Conservation (phyloP, 2,797 vertebrate genomes). For the Chelonia mydas region DNA sequence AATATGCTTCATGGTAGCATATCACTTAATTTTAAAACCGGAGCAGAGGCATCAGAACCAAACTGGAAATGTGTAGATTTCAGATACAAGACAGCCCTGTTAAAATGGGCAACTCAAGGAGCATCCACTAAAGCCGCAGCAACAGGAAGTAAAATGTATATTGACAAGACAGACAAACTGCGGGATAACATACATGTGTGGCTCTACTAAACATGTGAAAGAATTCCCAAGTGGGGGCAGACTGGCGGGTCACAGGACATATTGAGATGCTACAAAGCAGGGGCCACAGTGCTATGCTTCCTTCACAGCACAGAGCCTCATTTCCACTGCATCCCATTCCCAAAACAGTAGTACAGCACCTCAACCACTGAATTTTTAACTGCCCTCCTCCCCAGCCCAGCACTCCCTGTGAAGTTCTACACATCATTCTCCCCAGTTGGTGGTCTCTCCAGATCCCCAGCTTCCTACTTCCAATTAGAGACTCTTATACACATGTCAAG, state of each 20-base stretch:
- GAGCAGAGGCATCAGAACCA: neutral
- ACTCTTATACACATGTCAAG: neutral
- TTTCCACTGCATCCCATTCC: neutral
- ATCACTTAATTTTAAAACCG: neutral
- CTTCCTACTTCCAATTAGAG: neutral
- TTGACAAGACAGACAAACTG: neutral
- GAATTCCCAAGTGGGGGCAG: neutral
- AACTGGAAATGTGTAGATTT: neutral
- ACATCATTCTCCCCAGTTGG: fast-evolving
- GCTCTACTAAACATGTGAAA: neutral
- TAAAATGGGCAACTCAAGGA: neutral
- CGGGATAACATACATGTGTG: fast-evolving
- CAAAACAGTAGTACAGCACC: neutral
- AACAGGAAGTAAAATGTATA: neutral
- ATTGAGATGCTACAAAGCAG: fast-evolving
- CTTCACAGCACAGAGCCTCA: neutral
- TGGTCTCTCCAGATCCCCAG: neutral
- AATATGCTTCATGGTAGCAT: neutral
- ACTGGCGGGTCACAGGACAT: neutral
- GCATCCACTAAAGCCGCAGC: neutral
- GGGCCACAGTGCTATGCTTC: neutral
- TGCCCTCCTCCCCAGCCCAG: neutral
- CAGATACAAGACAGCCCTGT: neutral
- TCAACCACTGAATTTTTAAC: neutral
- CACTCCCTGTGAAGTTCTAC: neutral